Base-by-base conservation (phyloP, 1,140 invertebrate genomes). In the Bactericera cockerelli region DNA sequence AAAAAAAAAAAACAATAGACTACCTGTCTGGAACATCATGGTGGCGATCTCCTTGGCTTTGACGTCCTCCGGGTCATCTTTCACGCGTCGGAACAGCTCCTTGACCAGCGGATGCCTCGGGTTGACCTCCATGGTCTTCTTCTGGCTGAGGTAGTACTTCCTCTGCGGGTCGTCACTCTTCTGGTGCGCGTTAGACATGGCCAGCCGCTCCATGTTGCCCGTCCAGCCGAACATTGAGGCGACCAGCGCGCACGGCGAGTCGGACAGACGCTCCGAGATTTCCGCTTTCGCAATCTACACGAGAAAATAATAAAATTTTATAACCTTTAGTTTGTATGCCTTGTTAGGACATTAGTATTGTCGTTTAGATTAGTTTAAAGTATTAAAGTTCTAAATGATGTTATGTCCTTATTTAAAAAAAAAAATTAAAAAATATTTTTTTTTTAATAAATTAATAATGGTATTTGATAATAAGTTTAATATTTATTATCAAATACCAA, bases 191-290 rank as follows among this genome's bases (percentile, higher is more conserved):
- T 99, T 97, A 11, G 92, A 93, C 63, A 91, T 78, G 57, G 93
- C 93, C 55, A 99, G 79, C 57, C 95, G 79, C 73, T 99, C 96
- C 96, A 99, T 99, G 70, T 99, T 99, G 60, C 94, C 96, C 65
- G 94, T 97, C 93, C 93, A 95, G 58, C 93, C 93, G 71, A 94
- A 98, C 75, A 91, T 87, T 61, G 86, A 88, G 42, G 95, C 94
- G n/a, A 98, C 91, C 26, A 99, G 75, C 26, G 94, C 96, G 74
- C 92, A 97, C 0, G 96, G 94, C 1, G 96, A 98, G 60, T 84
- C 83, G 39, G 86, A 83, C 19, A 99, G 74, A 63, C 96, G 80
- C 66, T 96, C 89, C 2, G 94, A 98, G 3, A 99, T 77, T 38
- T 80, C 76, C 1, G 87, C 89, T 70, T 93, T 93, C 58, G 80